phyloP scores from a whole-genome alignment of 2,113 vertebrate species.

The Vanacampus margaritifer region DNA sequence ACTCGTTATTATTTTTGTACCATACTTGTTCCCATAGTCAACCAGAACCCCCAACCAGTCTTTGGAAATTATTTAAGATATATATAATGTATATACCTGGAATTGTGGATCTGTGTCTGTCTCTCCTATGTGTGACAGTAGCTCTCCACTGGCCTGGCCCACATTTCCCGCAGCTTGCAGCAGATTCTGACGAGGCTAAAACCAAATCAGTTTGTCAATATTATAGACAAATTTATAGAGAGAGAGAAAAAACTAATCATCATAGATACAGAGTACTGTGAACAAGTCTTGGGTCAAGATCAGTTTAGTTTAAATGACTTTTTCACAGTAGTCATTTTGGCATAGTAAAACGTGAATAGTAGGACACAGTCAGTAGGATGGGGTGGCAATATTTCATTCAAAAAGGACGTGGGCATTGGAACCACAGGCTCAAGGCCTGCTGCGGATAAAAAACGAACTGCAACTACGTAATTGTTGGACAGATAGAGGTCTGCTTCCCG shows the following conservation, averaged over 20 bases:
- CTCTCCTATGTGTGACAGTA: slow-evolving; percentile 94
- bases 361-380: too few species aligned
- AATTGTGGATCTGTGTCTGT: slow-evolving; percentile 89
- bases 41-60: too few species aligned
- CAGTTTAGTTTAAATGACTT: not conserved
- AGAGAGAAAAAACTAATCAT: not conserved
- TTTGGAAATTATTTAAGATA: too few species aligned
- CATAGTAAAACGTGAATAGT: not conserved
- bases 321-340: not conserved
- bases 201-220: not conserved
- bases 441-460: too few species aligned
- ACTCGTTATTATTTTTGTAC: not conserved
- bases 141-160: slow-evolving; percentile 90
- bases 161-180: slow-evolving; percentile 94
- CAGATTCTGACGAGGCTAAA: slow-evolving; percentile 90
- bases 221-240: not conserved
- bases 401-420: too few species aligned
- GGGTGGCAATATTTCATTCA: too few species aligned
- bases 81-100: too few species aligned
- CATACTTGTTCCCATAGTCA: not conserved
- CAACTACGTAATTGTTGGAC: too few species aligned
- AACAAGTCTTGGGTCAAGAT: not conserved
- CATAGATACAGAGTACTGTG: not conserved
- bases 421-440: too few species aligned
- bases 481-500: too few species aligned